Evolutionary conservation across 2,113 vertebrate genomes (phyloP).

Genomic region (Pandion haliaetus): DNA sequence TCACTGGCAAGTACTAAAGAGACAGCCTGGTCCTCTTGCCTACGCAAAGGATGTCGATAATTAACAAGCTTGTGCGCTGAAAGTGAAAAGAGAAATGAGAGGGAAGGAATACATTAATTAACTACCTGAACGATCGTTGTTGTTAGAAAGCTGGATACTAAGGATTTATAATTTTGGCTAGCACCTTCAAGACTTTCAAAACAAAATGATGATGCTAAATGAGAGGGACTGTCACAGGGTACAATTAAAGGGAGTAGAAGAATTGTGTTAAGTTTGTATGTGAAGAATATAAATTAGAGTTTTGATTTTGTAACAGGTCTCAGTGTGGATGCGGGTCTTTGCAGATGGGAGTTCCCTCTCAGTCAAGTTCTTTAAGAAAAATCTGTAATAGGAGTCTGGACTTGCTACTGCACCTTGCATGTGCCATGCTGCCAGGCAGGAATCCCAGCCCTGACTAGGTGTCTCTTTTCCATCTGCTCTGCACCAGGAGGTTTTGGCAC

Average conservation of each 20-base stretch:
- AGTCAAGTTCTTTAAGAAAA: neutral
- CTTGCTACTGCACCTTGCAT: neutral
- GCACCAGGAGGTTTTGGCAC: neutral
- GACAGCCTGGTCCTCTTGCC: neutral
- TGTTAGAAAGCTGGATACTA: neutral
- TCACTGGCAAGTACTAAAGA: neutral
- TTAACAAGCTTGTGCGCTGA: neutral
- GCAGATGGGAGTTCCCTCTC: neutral
- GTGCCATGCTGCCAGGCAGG: neutral
- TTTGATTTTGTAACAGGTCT: neutral
- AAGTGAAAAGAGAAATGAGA: neutral
- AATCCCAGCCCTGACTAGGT: neutral
- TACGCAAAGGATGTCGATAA: neutral
- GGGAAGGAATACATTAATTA: neutral
- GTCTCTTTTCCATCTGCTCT: conserved; percentile 5
- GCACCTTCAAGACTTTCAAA: neutral
- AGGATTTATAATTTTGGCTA: neutral
- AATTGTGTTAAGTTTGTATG: neutral
- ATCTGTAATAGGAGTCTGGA: neutral
- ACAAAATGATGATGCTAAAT: neutral
- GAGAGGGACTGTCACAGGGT: neutral
- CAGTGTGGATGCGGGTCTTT: neutral
- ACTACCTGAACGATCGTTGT: neutral
- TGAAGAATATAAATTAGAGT: neutral
- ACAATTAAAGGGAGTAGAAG: neutral